These are phyloP conservation scores for Caradrina clavipalpis DNA, from an alignment of 2,888 invertebrate species.

Conservation along the genomic window DNA sequence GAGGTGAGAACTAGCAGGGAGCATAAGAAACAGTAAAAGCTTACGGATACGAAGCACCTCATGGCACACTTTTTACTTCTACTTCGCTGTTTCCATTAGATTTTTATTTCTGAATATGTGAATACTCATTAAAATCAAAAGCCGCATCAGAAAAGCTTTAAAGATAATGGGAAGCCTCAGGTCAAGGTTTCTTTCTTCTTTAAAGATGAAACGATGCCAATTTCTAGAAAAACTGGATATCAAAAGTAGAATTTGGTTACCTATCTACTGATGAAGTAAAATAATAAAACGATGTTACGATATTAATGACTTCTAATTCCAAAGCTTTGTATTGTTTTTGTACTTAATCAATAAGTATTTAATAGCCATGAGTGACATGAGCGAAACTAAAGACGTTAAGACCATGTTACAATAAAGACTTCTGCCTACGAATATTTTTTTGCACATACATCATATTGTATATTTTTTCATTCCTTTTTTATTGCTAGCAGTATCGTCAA, in stretches of 20 bases:
- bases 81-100: conserved; percentile 25
- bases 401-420: conserved; percentile 9
- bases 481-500: not conserved
- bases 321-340: not conserved
- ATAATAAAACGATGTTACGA: too few species aligned
- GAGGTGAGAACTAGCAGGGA: conserved; percentile 41
- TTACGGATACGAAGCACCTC: conserved; percentile 54
- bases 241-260: not conserved
- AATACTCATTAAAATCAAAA: not conserved
- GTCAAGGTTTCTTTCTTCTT: not conserved
- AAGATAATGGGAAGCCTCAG: not conserved
- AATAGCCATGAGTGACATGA: not conserved
- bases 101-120: conserved; percentile 3
- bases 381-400: conserved; percentile 16
- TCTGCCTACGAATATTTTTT: conserved; percentile 18
- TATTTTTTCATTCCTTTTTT: not conserved
- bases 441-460: not conserved
- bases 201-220: not conserved
- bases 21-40: conserved; percentile 63
- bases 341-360: not conserved
- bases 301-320: too few species aligned
- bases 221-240: conserved; percentile 12
- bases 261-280: not conserved
- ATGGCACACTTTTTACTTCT: conserved; percentile 50
- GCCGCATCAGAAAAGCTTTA: not conserved